These are phyloP conservation scores for Plagiodera versicolora DNA, from an alignment of 2,888 invertebrate species.

Conservation along the genomic window DNA sequence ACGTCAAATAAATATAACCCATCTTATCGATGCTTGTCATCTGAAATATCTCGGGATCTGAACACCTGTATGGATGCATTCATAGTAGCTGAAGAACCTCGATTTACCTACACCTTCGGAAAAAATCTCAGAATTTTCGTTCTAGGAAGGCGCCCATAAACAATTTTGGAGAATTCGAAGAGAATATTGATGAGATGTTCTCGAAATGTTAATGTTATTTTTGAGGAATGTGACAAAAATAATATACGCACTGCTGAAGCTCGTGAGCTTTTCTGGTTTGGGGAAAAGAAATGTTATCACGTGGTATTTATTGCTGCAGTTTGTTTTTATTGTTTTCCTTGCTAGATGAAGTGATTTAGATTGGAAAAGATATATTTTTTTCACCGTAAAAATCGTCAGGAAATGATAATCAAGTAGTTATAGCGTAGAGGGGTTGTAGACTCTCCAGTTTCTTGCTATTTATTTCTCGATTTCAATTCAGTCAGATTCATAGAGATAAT, in stretches of 20 bases:
- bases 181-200: conserved; percentile 39
- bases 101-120: conserved; percentile 25
- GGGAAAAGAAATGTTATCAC: conserved; percentile 28
- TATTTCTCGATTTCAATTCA: too few relatives aligned
- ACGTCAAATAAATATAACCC: conserved; percentile 29
- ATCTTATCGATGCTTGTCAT: conserved; percentile 30
- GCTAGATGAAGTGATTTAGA: not conserved
- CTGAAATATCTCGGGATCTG: conserved; percentile 25
- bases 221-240: conserved; percentile 37
- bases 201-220: conserved; percentile 31
- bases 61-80: conserved; percentile 29
- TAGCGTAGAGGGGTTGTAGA: not conserved
- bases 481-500: too few relatives aligned
- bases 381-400: not conserved
- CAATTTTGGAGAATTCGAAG: conserved; percentile 33
- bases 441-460: too few relatives aligned
- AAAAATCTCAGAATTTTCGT: conserved; percentile 30
- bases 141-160: conserved; percentile 34
- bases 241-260: conserved; percentile 32
- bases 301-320: conserved; percentile 27
- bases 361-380: not conserved
- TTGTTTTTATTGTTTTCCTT: conserved; percentile 7
- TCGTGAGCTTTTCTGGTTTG: conserved; percentile 18
- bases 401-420: not conserved
- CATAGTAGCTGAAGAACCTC: conserved; percentile 17